A percentile compares a stretch with the other conserved stretches of the same genome.
These are phyloP conservation scores for Ochropacha duplaris DNA, from an alignment of 2,888 invertebrate species.

Conservation along the genomic window DNA sequence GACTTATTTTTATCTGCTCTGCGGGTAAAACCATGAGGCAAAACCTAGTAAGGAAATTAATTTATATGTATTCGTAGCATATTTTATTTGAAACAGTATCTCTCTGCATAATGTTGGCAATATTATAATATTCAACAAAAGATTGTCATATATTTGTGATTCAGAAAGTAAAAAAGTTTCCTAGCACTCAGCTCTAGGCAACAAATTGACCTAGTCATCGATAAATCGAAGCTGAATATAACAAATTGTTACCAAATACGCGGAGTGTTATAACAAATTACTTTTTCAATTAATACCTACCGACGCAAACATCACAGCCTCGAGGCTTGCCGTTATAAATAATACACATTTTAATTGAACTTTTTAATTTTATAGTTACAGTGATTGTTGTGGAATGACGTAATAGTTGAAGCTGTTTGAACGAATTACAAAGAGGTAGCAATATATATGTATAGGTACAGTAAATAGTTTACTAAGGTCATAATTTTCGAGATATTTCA, in stretches of 20 bases:
- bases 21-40: no score
- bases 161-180: no score
- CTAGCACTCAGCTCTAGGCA: not conserved
- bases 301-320: slow-evolving; percentile 18
- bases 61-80: no score
- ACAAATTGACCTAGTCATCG: not conserved
- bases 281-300: slow-evolving; percentile 24
- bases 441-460: no score
- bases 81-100: no score
- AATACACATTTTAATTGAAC: slow-evolving; percentile 20
- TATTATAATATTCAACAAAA: no score
- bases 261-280: slow-evolving; percentile 18
- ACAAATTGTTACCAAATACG: slow-evolving; percentile 11
- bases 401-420: not conserved
- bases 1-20: no score
- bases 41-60: no score
- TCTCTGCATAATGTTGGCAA: no score
- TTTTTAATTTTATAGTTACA: slow-evolving; percentile 14
- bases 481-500: no score
- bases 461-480: no score
- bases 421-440: not conserved
- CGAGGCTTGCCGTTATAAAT: slow-evolving; percentile 15
- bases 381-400: not conserved
- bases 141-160: no score
- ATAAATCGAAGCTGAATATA: slow-evolving; percentile 12